Evolutionary conservation across 2,888 invertebrate species (phyloP).

Genomic region (Teleiodes luculella): DNA sequence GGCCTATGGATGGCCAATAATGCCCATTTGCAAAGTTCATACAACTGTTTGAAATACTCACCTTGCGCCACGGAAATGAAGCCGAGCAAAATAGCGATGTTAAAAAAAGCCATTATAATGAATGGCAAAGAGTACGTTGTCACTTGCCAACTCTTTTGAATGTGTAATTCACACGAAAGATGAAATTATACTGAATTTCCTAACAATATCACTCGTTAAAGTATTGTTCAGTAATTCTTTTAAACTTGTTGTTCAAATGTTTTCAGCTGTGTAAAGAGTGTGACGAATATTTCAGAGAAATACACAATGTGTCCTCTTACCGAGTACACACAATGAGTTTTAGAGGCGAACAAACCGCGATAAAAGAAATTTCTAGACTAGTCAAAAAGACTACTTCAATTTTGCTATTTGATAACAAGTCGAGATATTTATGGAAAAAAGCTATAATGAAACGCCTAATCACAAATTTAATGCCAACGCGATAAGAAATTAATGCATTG

Average conservation of each 20-base stretch:
- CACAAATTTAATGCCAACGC: too few species aligned
- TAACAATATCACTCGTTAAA: conserved; percentile 46
- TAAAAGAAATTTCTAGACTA: neutral
- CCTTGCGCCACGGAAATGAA: neutral
- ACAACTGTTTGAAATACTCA: neutral
- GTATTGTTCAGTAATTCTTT: conserved; percentile 36
- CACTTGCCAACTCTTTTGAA: conserved; percentile 15
- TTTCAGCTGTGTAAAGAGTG: conserved; percentile 57
- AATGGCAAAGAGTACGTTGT: conserved; percentile 21
- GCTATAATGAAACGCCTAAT: too few species aligned
- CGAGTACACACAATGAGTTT: neutral
- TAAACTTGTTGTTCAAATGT: conserved; percentile 39
- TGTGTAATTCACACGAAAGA: conserved; percentile 32
- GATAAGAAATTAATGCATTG: too few species aligned
- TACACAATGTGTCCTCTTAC: neutral
- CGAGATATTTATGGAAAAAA: too few species aligned
- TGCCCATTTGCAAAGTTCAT: neutral
- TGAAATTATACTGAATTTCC: conserved; percentile 43
- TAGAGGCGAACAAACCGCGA: neutral
- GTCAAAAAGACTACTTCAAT: too few species aligned
- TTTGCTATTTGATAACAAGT: too few species aligned
- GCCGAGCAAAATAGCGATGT: neutral
- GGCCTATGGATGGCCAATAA: neutral
- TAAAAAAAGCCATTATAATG: conserved; percentile 41
- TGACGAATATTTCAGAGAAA: conserved; percentile 38